Evolutionary conservation across 2,797 vertebrate species (phyloP), one percentile per base, ranked within the genome.

Genomic region (Rhinoraja longicauda): DNA sequence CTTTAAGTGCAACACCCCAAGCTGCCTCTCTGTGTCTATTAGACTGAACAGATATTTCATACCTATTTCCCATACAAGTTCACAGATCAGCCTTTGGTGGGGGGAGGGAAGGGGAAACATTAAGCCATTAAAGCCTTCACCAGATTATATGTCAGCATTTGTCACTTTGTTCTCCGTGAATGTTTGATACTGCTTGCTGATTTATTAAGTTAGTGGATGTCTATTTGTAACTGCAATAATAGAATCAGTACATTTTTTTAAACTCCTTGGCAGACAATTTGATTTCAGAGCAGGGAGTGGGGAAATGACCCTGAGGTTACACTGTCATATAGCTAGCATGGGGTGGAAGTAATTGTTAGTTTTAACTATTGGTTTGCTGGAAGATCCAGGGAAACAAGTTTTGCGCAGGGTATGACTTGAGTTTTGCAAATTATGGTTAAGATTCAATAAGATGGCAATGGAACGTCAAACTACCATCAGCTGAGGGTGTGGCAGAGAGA

Each of bases 181-280:
- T 72, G 90, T 73, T 75, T 92, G 84, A 92, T 92, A 92, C 90
- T 73, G 36, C 84, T 67, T 88, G 39, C 67, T 92, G 90, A 92
- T 92, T 92, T 92, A 73, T 92, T 92, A 92, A 75, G 67, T 73
- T 92, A 92, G 90, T 53, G 90, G 36, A 36, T 92, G 84, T 92
- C 70, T 92, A 75, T 92, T 92, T 75, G 90, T 92, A 92, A 75
- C 39, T 15, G 70, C 70, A 92, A n/a, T 72, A 73, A 53, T 92
- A 92, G 90, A 92, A 73, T 73, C 90, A 92, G 70, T 75, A 92
- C 36, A 92, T 92, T 92, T 92, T 91, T 92, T 8, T 75, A 73
- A 92, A 75, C 36, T 75, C 90, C 90, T 75, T 92, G 67, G 39
- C 90, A 92, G 90, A 92, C 90, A 73, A 92, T 92, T 92, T 92